Percentiles rank a stretch among this genome's conserved stretches.
phyloP scores from a whole-genome alignment of 2,113 vertebrate genomes.

The Vulpes ferrilata region DNA sequence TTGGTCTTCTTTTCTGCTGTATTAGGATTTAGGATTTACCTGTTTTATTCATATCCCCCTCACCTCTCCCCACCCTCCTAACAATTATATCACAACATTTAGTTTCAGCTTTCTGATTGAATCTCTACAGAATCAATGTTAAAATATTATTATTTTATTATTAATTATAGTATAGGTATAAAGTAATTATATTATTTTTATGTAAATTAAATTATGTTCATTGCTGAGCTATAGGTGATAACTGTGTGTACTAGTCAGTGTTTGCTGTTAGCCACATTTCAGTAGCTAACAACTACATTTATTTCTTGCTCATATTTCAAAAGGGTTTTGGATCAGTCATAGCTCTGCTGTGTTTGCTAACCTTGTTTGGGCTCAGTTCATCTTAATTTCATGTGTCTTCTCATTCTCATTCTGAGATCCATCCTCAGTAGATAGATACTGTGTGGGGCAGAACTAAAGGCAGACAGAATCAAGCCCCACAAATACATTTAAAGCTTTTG shows the following conservation, averaged over 20 bases:
- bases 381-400: neutral
- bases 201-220: neutral
- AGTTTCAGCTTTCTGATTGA: slow-evolving; percentile 47
- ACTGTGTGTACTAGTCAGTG: neutral
- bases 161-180: neutral
- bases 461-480: neutral
- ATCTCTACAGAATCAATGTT: neutral
- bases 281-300: neutral
- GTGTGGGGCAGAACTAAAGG: neutral
- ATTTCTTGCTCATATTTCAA: slow-evolving; percentile 38
- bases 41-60: neutral
- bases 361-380: neutral
- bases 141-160: neutral
- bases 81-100: neutral
- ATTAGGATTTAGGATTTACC: slow-evolving; percentile 14
- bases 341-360: neutral
- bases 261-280: neutral
- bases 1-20: slow-evolving; percentile 1
- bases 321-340: neutral
- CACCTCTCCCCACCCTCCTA: neutral
- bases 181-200: neutral
- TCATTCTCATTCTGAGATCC: neutral
- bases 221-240: neutral
- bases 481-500: neutral
- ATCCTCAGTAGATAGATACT: neutral